These are phyloP conservation scores for Ictalurus punctatus DNA, from an alignment of 2,113 vertebrate genomes.

Conservation along the genomic window DNA sequence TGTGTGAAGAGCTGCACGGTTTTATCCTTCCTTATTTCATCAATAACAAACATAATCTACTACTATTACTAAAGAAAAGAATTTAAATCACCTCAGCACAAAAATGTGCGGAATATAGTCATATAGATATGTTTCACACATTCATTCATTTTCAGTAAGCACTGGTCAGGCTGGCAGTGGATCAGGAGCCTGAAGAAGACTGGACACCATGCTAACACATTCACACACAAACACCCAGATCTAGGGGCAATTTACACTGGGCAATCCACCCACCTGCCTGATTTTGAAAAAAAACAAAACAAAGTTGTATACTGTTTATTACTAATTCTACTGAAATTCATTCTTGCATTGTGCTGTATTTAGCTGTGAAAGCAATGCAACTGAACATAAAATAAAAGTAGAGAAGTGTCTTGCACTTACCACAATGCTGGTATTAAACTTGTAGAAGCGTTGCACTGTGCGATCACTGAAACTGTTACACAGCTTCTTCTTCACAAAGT, in stretches of 20 bases:
- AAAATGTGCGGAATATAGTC: not conserved
- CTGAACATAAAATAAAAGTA: not conserved
- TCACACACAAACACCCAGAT: not conserved
- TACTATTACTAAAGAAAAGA: not conserved
- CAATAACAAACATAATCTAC: not conserved
- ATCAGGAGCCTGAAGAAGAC: not conserved
- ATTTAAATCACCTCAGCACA: not conserved
- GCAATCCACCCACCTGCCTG: not conserved
- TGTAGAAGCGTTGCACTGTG: slow-evolving; percentile 96
- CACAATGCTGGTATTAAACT: slow-evolving; percentile 95
- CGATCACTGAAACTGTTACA: slow-evolving; percentile 99
- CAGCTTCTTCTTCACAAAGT: slow-evolving; percentile 97
- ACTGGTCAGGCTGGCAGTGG: not conserved
- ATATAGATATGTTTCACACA: not conserved
- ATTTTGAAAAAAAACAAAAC: not conserved
- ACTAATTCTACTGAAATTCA: not conserved
- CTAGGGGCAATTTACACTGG: not conserved
- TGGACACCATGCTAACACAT: not conserved
- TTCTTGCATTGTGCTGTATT: not conserved
- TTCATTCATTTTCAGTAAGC: not conserved
- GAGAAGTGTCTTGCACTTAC: slow-evolving; percentile 68
- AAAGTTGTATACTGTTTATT: not conserved
- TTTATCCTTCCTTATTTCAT: not conserved
- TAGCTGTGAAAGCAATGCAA: not conserved
- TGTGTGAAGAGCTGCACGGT: not conserved